These are phyloP conservation scores for Miniopterus natalensis DNA, from an alignment of 2,113 vertebrate species.

Conservation along the genomic window DNA sequence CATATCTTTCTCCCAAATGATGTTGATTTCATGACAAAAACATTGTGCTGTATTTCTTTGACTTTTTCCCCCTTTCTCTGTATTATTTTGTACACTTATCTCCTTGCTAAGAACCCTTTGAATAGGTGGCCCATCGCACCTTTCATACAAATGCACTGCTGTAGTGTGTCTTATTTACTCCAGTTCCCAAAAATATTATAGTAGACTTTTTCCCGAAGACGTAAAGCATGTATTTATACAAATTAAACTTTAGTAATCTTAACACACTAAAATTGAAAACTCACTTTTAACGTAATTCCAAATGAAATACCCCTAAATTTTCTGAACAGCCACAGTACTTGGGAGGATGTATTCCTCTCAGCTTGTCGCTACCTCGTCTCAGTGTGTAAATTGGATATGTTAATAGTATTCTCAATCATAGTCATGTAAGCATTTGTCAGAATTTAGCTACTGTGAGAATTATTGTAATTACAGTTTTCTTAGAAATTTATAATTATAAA, in stretches of 20 bases:
- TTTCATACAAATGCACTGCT: background rate
- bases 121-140: background rate
- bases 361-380: background rate
- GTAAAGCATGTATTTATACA: background rate
- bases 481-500: conserved; percentile 40
- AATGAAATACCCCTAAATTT: background rate
- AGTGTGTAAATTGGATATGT: background rate
- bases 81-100: background rate
- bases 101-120: background rate
- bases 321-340: background rate
- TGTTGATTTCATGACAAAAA: background rate
- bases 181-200: background rate
- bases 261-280: conserved; percentile 44
- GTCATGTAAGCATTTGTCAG: background rate
- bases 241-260: conserved; percentile 43
- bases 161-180: background rate
- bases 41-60: background rate
- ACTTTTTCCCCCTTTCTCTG: background rate
- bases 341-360: background rate
- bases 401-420: background rate
- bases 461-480: conserved; percentile 8
- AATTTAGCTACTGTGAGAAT: conserved; percentile 16
- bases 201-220: background rate
- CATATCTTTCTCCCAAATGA: background rate
- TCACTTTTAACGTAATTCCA: conserved; percentile 30